phyloP scores from a whole-genome alignment of 2,797 vertebrate species.

The Sciurus vulgaris region DNA sequence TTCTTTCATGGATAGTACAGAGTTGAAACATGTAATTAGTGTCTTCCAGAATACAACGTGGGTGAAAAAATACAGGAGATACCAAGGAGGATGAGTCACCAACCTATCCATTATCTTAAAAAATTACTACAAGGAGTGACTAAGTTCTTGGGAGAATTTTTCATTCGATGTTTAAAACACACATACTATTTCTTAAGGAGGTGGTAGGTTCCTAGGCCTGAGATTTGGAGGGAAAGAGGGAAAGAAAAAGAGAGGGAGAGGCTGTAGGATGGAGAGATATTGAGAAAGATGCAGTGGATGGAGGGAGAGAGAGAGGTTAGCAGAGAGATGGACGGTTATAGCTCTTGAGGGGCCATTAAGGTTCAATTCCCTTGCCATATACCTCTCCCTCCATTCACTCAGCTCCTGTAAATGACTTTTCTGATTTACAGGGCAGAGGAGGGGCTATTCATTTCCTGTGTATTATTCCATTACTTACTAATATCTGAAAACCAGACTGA shows the following conservation, averaged over 20 bases:
- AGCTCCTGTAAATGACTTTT: constrained; percentile 75
- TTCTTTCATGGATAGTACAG: constrained; percentile 15
- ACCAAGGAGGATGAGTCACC: background rate
- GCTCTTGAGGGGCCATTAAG: constrained; percentile 74
- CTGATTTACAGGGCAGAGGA: constrained; percentile 74
- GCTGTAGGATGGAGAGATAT: background rate
- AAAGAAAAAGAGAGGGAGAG: background rate
- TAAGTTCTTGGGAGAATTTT: constrained; percentile 32
- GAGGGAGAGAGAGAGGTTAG: background rate
- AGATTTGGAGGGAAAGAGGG: background rate
- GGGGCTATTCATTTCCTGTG: constrained; percentile 72
- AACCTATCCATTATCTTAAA: background rate
- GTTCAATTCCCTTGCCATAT: constrained; percentile 62
- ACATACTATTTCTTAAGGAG: constrained; percentile 29
- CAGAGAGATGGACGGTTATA: constrained; percentile 45
- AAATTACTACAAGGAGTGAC: background rate
- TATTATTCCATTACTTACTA: constrained; percentile 57
- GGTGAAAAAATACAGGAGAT: background rate
- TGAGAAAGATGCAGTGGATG: background rate
- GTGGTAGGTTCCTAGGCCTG: background rate
- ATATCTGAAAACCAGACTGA: constrained; percentile 72
- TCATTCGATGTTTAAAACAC: constrained; percentile 44
- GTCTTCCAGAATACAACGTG: constrained; percentile 9
- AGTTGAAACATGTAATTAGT: constrained; percentile 37
- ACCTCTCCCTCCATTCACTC: constrained; percentile 61